phyloP scores from a whole-genome alignment of 2,797 vertebrate genomes.

The Coracias cyanogaster region DNA sequence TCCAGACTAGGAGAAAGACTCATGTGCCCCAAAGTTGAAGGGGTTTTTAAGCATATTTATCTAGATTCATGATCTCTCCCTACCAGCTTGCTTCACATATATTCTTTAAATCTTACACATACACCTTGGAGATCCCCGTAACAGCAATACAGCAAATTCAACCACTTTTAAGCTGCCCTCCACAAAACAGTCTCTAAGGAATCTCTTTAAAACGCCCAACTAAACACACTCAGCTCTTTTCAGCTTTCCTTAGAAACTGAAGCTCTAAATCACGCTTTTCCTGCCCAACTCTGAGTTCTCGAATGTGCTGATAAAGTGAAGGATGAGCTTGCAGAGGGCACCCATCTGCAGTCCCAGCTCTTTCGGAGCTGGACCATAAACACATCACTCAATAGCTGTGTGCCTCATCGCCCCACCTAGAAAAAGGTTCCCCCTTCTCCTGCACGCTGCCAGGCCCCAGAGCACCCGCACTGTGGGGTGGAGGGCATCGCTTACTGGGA shows the following conservation, averaged over 20 bases:
- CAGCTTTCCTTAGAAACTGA: neutral
- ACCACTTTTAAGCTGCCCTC: neutral
- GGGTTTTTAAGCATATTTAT: neutral
- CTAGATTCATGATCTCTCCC: neutral
- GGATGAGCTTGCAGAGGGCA: neutral
- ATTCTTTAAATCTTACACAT: neutral
- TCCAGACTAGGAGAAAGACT: neutral
- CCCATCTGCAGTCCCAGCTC: neutral
- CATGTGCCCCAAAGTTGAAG: neutral
- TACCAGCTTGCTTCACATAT: neutral
- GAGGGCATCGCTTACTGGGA: rapidly evolving
- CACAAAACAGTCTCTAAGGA: neutral
- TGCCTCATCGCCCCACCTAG: neutral
- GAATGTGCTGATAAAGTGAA: neutral
- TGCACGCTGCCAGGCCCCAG: neutral
- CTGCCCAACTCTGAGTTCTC: neutral
- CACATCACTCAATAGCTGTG: neutral
- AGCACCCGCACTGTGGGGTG: rapidly evolving
- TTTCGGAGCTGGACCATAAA: neutral
- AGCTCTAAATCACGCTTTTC: neutral
- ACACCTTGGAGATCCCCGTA: neutral
- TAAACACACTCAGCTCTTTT: neutral
- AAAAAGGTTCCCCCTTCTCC: neutral
- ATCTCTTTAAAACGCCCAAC: neutral
- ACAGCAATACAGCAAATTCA: neutral